phyloP scores from a whole-genome alignment of 2,113 vertebrate species.

The Ciconia stormi region DNA sequence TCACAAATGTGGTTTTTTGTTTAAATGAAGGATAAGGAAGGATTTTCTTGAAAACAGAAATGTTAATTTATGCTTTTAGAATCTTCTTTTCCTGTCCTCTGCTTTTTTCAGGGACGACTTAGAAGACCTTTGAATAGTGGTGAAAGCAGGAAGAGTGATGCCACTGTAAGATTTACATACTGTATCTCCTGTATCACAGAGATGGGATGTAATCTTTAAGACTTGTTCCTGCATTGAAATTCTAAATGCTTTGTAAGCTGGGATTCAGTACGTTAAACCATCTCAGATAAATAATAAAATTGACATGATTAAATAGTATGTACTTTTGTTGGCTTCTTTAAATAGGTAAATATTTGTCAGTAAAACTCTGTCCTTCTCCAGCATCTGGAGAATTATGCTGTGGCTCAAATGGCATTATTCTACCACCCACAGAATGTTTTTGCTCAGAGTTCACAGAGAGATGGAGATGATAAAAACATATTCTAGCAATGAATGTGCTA shows the following conservation, averaged over 20 bases:
- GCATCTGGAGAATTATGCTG: slow-evolving; percentile 37
- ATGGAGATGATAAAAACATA: slow-evolving; percentile 60
- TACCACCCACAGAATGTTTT: slow-evolving; percentile 58
- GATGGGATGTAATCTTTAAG: not conserved
- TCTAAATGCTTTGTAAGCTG: not conserved
- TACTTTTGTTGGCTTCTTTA: slow-evolving; percentile 19
- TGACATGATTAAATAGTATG: slow-evolving; percentile 8
- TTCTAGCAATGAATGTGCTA: slow-evolving; percentile 52
- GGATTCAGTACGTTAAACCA: not conserved
- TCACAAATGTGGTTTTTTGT: not conserved
- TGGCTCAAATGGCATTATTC: slow-evolving; percentile 56
- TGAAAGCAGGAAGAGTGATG: not conserved
- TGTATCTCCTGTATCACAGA: not conserved
- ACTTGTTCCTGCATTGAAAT: not conserved
- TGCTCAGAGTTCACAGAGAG: slow-evolving; percentile 50
- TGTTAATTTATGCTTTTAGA: not conserved
- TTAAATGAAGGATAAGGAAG: not conserved
- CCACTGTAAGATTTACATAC: not conserved
- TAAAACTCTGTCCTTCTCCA: slow-evolving; percentile 45
- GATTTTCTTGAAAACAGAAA: not conserved
- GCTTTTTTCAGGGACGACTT: not conserved
- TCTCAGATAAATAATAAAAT: not conserved
- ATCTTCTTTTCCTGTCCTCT: not conserved
- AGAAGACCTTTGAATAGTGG: not conserved
- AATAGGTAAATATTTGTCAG: slow-evolving; percentile 49